A percentile compares a stretch with the other conserved stretches of the same genome.
phyloP scores from a whole-genome alignment of 2,113 vertebrate species.

The Pterocles gutturalis region DNA sequence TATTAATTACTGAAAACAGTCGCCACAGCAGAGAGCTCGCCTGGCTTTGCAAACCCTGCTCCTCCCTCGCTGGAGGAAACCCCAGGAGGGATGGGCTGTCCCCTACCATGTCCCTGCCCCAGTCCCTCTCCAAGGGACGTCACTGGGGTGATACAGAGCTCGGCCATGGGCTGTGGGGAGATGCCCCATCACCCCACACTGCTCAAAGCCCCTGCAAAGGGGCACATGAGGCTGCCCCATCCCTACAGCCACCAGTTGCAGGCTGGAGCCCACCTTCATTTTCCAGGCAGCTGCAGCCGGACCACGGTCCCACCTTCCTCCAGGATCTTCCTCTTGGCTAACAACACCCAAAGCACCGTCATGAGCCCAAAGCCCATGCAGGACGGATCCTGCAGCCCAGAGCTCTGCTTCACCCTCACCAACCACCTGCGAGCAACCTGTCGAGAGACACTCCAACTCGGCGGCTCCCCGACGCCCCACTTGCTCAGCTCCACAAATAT shows the following conservation, averaged over 20 bases:
- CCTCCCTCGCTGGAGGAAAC: background rate
- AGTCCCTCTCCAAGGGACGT: accelerated
- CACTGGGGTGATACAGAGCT: background rate
- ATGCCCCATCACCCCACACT: background rate
- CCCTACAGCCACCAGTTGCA: background rate
- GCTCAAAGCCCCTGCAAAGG: background rate
- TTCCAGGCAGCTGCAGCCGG: background rate
- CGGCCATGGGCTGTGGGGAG: accelerated
- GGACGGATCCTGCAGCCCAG: background rate
- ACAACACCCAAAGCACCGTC: background rate
- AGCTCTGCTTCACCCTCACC: background rate
- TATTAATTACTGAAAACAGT: background rate
- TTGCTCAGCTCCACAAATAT: slow-evolving; percentile 74
- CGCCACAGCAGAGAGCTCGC: background rate
- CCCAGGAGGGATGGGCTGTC: background rate
- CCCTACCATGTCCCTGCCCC: background rate
- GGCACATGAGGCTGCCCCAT: accelerated
- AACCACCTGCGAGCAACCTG: slow-evolving; percentile 59
- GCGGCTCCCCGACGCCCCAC: slow-evolving; percentile 57
- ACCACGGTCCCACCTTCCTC: background rate
- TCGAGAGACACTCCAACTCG: slow-evolving; percentile 35
- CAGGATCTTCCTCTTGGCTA: background rate
- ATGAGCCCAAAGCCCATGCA: background rate
- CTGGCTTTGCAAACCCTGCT: background rate
- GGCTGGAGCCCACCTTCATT: background rate